phyloP scores from a whole-genome alignment of 2,888 invertebrate genomes.

The Yponomeuta cagnagella region DNA sequence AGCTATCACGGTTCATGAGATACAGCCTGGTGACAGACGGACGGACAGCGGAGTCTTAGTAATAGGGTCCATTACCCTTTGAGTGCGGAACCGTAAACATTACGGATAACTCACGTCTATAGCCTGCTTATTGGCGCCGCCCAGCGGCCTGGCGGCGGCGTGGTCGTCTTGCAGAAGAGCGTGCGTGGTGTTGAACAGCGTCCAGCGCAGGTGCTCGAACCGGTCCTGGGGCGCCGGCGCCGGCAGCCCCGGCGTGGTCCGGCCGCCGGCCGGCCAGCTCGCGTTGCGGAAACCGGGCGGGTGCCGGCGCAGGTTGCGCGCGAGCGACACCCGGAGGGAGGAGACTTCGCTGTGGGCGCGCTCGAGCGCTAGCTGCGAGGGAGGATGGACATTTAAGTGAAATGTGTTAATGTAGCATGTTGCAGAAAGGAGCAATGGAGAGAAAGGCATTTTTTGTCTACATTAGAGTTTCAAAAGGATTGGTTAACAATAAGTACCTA shows the following conservation, averaged over 20 bases:
- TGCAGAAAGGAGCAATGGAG: no score
- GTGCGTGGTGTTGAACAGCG: constrained; percentile 89
- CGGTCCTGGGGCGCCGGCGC: constrained; percentile 58
- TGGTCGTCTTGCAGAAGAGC: constrained; percentile 89
- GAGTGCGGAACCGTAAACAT: no score
- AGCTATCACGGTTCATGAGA: no score
- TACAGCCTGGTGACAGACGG: no score
- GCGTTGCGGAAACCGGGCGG: constrained; percentile 74
- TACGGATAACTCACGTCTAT: constrained; percentile 64
- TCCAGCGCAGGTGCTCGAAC: constrained; percentile 89
- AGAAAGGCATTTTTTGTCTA: no score
- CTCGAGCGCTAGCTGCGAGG: constrained; percentile 62
- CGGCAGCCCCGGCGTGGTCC: constrained; percentile 68
- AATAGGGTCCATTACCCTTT: no score
- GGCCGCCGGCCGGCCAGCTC: constrained; percentile 83
- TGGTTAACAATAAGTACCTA: no score
- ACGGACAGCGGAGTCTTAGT: no score
- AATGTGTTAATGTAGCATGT: no score
- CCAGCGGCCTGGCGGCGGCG: constrained; percentile 79
- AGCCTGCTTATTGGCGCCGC: constrained; percentile 81
- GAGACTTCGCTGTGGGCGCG: constrained; percentile 26
- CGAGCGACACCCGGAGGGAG: constrained; percentile 31
- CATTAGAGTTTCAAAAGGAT: no score
- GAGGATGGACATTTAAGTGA: no score
- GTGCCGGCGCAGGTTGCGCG: constrained; percentile 40